Evolutionary conservation across 2,888 invertebrate species (phyloP).

Genomic region (Acrocyrtus sp.): DNA sequence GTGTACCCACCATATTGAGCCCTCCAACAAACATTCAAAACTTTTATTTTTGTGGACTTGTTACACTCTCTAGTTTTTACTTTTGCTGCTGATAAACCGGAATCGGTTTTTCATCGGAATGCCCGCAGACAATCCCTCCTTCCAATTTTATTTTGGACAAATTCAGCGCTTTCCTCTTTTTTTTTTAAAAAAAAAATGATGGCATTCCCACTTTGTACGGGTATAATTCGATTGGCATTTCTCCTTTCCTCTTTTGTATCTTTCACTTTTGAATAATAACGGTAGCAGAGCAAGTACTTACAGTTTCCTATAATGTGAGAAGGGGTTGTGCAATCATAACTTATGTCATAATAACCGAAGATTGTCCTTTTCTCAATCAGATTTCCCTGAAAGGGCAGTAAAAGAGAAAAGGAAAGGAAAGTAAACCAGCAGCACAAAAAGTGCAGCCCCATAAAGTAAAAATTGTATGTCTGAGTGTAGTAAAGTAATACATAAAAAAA

Average conservation of each 20-base stretch:
- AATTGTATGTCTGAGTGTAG: slow-evolving; percentile 34
- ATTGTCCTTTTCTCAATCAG: slow-evolving; percentile 44
- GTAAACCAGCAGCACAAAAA: slow-evolving; percentile 12
- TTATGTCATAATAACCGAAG: slow-evolving; percentile 31
- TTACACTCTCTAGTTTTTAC: slow-evolving; percentile 55
- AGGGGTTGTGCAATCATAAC: slow-evolving; percentile 45
- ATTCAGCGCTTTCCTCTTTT: slow-evolving; percentile 59
- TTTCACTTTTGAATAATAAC: slow-evolving; percentile 20
- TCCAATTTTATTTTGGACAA: slow-evolving; percentile 63
- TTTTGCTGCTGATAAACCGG: slow-evolving; percentile 61
- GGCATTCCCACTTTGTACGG: slow-evolving; percentile 12
- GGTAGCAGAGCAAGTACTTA: slow-evolving; percentile 25
- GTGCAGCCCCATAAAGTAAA: slow-evolving; percentile 8
- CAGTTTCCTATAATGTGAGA: slow-evolving; percentile 33
- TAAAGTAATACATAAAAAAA: slow-evolving; percentile 46
- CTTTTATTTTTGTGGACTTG: slow-evolving; percentile 63
- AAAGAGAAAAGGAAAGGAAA: not conserved
- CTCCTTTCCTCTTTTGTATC: slow-evolving; percentile 40
- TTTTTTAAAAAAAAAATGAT: slow-evolving; percentile 13
- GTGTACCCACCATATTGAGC: too few species aligned
- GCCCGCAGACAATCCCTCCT: slow-evolving; percentile 63
- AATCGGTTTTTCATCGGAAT: slow-evolving; percentile 64
- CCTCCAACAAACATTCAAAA: too few species aligned
- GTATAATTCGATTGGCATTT: slow-evolving; percentile 25
- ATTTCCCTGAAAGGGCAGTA: slow-evolving; percentile 25